These are phyloP conservation scores for Nemurella pictetii DNA, from an alignment of 2,888 invertebrate species.

Conservation along the genomic window DNA sequence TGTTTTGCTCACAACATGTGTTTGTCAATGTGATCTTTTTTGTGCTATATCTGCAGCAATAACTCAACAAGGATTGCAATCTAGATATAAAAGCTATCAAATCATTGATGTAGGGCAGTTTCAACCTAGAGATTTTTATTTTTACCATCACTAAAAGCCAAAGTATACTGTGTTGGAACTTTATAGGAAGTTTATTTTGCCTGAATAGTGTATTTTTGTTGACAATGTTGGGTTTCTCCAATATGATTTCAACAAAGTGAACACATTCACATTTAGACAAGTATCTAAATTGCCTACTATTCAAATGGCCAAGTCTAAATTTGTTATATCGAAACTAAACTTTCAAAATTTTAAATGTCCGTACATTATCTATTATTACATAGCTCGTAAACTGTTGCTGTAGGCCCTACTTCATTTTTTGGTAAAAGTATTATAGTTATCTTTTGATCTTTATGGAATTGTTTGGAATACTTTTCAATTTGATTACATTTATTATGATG, in stretches of 20 bases:
- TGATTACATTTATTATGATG: slow-evolving; percentile 2
- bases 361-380: slow-evolving; percentile 2
- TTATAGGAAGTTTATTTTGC: neutral
- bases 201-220: neutral
- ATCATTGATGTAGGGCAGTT: slow-evolving; percentile 34
- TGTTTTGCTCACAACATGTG: slow-evolving; percentile 42
- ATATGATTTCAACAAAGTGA: neutral
- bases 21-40: slow-evolving; percentile 41
- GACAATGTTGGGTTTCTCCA: neutral
- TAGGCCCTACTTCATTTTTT: slow-evolving; percentile 30
- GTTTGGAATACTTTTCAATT: slow-evolving; percentile 6
- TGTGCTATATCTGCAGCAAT: slow-evolving; percentile 43
- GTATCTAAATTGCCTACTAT: neutral
- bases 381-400: slow-evolving; percentile 11
- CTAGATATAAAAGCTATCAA: slow-evolving; percentile 34
- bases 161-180: neutral
- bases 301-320: slow-evolving; percentile 32
- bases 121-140: slow-evolving; percentile 39
- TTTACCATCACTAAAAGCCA: slow-evolving; percentile 29
- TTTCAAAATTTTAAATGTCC: slow-evolving; percentile 32
- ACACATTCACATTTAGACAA: neutral
- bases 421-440: slow-evolving; percentile 14
- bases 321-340: slow-evolving; percentile 37
- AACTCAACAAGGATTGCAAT: slow-evolving; percentile 43
- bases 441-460: slow-evolving; percentile 18